These are phyloP conservation scores for Latheticus oryzae DNA, from an alignment of 2,888 invertebrate species.

Conservation along the genomic window DNA sequence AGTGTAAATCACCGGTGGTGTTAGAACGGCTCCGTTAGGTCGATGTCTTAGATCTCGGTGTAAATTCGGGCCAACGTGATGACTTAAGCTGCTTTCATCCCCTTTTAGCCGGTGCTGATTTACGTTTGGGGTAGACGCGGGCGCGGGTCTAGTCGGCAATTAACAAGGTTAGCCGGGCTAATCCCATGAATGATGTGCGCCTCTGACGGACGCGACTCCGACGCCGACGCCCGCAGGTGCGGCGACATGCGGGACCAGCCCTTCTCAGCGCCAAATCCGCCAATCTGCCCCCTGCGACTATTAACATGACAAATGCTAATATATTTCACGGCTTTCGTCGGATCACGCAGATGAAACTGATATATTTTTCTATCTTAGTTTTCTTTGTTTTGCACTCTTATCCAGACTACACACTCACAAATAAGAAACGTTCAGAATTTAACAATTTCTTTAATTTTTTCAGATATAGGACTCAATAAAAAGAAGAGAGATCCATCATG, in stretches of 20 bases:
- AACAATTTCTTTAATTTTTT: constrained; percentile 25
- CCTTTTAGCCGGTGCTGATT: constrained; percentile 66
- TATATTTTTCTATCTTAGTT: constrained; percentile 60
- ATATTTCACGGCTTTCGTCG: constrained; percentile 65
- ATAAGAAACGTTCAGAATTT: not conserved
- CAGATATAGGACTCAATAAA: constrained; percentile 58
- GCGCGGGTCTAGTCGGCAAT: constrained; percentile 65
- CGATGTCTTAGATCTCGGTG: constrained; percentile 50
- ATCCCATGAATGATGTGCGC: constrained; percentile 68
- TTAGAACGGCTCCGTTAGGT: constrained; percentile 23
- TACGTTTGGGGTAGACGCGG: constrained; percentile 63
- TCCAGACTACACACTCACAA: constrained; percentile 8
- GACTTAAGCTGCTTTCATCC: constrained; percentile 66
- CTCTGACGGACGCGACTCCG: constrained; percentile 60
- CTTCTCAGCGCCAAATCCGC: constrained; percentile 60
- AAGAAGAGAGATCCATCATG: constrained; percentile 64
- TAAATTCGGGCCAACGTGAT: constrained; percentile 63
- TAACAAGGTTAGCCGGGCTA: constrained; percentile 68
- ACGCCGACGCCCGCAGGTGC: constrained; percentile 58
- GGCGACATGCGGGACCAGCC: constrained; percentile 56
- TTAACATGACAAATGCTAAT: constrained; percentile 67
- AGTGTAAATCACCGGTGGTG: constrained; percentile 53
- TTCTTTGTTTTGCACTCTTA: constrained; percentile 51
- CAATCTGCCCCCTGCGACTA: constrained; percentile 64
- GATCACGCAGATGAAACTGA: constrained; percentile 64